These are phyloP conservation scores for Phyllostomus hastatus DNA, from an alignment of 2,113 vertebrate species.

Conservation along the genomic window DNA sequence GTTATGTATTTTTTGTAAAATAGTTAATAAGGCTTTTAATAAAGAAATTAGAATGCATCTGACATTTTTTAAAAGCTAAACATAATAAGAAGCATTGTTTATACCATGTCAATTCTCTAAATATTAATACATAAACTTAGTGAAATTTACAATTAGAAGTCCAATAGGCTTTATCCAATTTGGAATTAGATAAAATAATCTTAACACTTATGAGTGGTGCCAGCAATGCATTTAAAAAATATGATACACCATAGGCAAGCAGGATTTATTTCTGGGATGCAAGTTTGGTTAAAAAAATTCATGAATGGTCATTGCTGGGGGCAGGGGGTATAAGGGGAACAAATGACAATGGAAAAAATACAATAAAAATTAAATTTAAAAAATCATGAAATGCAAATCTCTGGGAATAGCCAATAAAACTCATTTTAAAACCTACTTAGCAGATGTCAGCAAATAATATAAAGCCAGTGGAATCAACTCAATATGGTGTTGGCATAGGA, in stretches of 20 bases:
- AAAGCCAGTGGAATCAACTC: not conserved
- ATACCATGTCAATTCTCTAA: not conserved
- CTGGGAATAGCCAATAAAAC: not conserved
- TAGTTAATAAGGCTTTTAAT: not conserved
- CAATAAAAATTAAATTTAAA: too few species aligned
- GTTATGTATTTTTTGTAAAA: not conserved
- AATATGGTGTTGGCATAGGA: not conserved
- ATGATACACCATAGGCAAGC: too few species aligned
- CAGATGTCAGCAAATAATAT: slow-evolving; percentile 5
- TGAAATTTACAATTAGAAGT: not conserved
- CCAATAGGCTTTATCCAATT: not conserved
- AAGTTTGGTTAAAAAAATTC: not conserved
- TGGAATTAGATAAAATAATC: not conserved
- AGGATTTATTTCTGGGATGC: too few species aligned
- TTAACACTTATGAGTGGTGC: not conserved
- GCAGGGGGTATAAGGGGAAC: too few species aligned
- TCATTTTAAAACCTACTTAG: not conserved
- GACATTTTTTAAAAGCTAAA: slow-evolving; percentile 14
- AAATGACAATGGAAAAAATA: too few species aligned
- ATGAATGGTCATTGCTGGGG: not conserved
- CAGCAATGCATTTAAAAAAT: too few species aligned
- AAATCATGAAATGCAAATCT: not conserved
- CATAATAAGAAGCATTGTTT: not conserved
- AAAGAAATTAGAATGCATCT: not conserved
- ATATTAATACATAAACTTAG: not conserved